These are phyloP conservation scores for Actinostola sp. DNA, from an alignment of 92 coral and sea anemone genomes.

Conservation along the genomic window DNA sequence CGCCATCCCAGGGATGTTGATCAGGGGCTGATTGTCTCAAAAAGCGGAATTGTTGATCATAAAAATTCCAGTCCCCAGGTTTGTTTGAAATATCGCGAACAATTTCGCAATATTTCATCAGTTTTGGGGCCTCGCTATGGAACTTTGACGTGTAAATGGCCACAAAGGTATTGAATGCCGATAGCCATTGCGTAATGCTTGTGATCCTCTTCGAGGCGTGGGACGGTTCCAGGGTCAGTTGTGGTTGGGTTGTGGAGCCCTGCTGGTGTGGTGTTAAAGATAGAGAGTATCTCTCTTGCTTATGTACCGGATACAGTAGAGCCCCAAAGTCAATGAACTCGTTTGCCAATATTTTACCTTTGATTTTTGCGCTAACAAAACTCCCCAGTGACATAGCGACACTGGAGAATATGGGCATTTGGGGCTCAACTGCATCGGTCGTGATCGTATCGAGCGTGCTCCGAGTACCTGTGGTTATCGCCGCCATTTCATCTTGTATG, in stretches of 20 bases:
- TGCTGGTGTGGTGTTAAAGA: not conserved
- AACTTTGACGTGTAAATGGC: slow-evolving; percentile 13
- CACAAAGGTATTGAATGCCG: slow-evolving; percentile 28
- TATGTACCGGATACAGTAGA: not conserved
- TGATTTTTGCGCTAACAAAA: slow-evolving; percentile 1
- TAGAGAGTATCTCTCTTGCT: not conserved
- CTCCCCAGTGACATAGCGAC: slow-evolving; percentile 3
- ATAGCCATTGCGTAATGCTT: slow-evolving; percentile 24
- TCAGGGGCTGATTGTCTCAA: no score
- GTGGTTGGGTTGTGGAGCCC: not conserved
- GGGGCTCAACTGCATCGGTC: not conserved
- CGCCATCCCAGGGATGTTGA: no score
- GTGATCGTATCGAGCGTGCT: not conserved
- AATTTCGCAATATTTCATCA: slow-evolving; percentile 28
- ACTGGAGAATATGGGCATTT: not conserved
- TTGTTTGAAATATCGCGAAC: slow-evolving; percentile 26
- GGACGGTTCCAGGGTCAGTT: slow-evolving; percentile 21
- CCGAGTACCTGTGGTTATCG: not conserved
- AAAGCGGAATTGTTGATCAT: no score
- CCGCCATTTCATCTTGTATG: not conserved
- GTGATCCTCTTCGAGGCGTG: slow-evolving; percentile 2
- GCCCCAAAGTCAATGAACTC: slow-evolving; percentile 10
- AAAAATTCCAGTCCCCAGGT: no score
- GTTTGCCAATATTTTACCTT: slow-evolving; percentile 18
- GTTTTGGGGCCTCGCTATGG: slow-evolving; percentile 1